phyloP scores from a whole-genome alignment of 2,113 vertebrate species.

The Labeo rohita region DNA sequence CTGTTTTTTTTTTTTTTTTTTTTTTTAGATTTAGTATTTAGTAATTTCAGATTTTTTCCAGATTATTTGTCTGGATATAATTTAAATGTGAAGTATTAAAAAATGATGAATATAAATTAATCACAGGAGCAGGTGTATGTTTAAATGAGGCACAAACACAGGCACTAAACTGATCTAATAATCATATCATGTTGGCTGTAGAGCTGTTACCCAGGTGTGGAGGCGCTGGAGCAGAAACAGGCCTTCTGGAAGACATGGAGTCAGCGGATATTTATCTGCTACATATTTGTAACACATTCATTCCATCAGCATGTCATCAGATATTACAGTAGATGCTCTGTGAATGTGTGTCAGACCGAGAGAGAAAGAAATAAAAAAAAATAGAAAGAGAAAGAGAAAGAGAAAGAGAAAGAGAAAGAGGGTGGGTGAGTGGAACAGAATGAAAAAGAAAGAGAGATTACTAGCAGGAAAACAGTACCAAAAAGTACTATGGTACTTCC shows the following conservation, averaged over 20 bases:
- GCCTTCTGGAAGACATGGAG: slow-evolving; percentile 4
- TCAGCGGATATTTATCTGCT: not conserved
- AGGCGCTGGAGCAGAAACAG: slow-evolving; percentile 14
- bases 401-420: not conserved
- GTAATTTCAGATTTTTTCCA: no score
- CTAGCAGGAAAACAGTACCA: not conserved
- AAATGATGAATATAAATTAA: slow-evolving; percentile 1
- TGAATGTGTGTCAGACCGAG: not conserved
- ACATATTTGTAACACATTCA: slow-evolving; percentile 1
- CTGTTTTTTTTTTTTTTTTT: no score
- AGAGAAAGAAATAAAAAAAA: no score
- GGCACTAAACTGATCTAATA: not conserved
- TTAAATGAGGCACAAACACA: not conserved
- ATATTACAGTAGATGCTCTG: not conserved
- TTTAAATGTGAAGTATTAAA: not conserved
- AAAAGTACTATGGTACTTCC: not conserved
- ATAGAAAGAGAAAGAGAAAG: no score
- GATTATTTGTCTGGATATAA: not conserved
- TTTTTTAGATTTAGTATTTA: no score
- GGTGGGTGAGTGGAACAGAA: no score
- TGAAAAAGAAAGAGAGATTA: not conserved
- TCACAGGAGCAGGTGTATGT: slow-evolving; percentile 10
- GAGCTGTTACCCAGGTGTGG: slow-evolving; percentile 30
- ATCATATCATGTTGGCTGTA: slow-evolving; percentile 15
- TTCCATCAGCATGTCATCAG: slow-evolving; percentile 6